Evolutionary conservation across 2,113 vertebrate genomes (phyloP).

Genomic region (Tragelaphus buxtoni): DNA sequence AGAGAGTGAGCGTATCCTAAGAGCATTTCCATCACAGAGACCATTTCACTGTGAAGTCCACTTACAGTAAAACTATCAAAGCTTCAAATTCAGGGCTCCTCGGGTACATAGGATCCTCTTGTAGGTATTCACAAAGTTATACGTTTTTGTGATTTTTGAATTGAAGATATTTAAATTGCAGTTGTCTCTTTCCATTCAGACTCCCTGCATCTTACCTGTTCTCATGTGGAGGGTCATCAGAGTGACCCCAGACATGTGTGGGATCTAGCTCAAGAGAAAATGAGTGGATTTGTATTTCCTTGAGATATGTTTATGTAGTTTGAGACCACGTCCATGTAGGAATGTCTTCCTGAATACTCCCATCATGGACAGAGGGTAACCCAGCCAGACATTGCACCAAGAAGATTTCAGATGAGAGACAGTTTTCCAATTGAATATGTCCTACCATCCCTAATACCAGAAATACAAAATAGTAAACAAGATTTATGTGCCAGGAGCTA

Average conservation of each 20-base stretch:
- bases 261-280: neutral
- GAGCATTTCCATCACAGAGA: neutral
- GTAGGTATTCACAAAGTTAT: neutral
- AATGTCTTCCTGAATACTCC: neutral
- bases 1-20: neutral
- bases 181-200: neutral
- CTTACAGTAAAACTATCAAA: neutral
- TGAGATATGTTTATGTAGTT: neutral
- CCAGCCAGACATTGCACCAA: neutral
- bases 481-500: neutral
- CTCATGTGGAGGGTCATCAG: neutral
- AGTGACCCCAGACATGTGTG: neutral
- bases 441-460: neutral
- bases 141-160: neutral
- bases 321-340: neutral
- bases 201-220: neutral
- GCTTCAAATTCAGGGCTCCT: neutral
- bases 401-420: neutral
- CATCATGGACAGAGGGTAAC: neutral
- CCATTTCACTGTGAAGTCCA: neutral
- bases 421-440: neutral
- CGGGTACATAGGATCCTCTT: rapidly evolving
- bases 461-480: neutral
- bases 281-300: neutral
- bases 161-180: neutral